Conservation (phyloP, 2,888 invertebrate species). For the Sphaeridia pumilis region DNA sequence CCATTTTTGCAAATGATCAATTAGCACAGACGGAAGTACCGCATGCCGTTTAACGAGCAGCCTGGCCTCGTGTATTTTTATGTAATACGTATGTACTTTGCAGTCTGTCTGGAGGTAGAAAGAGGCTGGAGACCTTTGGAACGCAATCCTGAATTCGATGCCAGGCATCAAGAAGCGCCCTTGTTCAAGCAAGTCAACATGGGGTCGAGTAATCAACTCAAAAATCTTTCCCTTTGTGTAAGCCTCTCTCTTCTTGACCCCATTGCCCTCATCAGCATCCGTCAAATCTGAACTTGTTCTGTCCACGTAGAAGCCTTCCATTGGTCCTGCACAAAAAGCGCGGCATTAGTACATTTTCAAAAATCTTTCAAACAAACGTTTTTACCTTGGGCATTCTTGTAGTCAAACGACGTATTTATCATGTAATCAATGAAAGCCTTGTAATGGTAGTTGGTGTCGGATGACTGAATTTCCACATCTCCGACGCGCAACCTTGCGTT, state of each 20-base stretch:
- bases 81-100: not conserved
- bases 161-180: conserved; percentile 17
- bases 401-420: not conserved
- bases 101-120: conserved; percentile 11
- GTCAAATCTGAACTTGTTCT: no score
- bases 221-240: conserved; percentile 11
- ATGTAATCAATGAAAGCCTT: not conserved
- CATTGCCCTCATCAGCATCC: no score
- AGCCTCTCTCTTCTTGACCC: no score
- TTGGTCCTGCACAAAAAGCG: no score
- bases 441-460: not conserved
- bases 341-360: no score
- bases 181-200: conserved; percentile 12
- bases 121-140: conserved; percentile 7
- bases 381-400: not conserved
- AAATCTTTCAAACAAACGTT: no score
- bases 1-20: not conserved
- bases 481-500: no score
- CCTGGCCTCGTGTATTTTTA: conserved; percentile 3
- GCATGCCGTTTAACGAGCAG: not conserved
- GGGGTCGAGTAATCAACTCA: conserved; percentile 18
- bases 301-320: no score
- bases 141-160: conserved; percentile 14
- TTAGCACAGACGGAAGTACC: not conserved
- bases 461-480: not conserved